Percentiles rank a stretch among this genome's conserved stretches.
Conservation (phyloP, 1,140 invertebrate genomes). For the Argopecten irradians region DNA sequence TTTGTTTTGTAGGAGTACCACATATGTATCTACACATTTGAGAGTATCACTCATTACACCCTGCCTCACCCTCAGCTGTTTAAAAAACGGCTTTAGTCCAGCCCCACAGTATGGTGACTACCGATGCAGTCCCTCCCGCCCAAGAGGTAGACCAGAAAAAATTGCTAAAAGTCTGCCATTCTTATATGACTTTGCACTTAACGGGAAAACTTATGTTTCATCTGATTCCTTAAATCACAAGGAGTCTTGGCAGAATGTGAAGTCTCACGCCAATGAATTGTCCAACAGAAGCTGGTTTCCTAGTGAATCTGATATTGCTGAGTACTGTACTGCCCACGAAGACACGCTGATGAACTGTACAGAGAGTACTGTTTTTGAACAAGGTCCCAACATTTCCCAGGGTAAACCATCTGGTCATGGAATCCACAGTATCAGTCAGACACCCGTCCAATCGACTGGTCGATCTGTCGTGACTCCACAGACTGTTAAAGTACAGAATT, state of each 20-base stretch:
- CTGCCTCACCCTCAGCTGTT: not conserved
- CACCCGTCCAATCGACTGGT: not conserved
- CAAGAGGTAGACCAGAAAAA: not conserved
- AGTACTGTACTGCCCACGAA: not conserved
- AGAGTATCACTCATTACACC: not conserved
- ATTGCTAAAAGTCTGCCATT: not conserved
- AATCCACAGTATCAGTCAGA: not conserved
- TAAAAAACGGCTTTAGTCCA: not conserved
- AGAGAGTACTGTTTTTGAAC: not conserved
- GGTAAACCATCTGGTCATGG: not conserved
- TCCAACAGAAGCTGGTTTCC: not conserved
- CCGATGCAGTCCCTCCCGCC: not conserved
- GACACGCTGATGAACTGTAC: not conserved
- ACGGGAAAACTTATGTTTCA: not conserved
- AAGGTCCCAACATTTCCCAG: not conserved
- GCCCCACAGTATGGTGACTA: not conserved
- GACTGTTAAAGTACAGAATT: not conserved
- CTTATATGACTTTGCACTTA: not conserved
- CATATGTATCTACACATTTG: not conserved
- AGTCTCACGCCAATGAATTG: not conserved
- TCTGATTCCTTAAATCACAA: not conserved
- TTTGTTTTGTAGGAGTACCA: not conserved
- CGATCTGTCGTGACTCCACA: not conserved
- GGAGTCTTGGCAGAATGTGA: not conserved
- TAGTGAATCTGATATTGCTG: not conserved